Evolutionary conservation across 2,888 invertebrate species (phyloP).

Genomic region (Dorcus hopei): DNA sequence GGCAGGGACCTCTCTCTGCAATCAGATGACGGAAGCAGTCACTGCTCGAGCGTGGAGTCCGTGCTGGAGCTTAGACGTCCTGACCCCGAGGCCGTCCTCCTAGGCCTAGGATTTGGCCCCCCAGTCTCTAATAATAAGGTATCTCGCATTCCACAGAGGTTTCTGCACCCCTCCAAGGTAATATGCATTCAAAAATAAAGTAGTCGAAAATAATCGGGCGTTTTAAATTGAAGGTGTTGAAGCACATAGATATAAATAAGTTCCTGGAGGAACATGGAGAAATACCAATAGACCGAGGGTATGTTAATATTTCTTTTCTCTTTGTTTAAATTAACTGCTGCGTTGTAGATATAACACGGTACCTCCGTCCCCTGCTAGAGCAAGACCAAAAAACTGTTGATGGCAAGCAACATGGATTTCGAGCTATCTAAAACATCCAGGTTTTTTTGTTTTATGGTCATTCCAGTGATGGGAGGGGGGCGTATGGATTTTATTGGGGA

Average conservation of each 20-base stretch:
- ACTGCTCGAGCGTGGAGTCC: conserved; percentile 77
- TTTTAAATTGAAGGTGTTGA: conserved; percentile 36
- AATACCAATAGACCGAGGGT: conserved; percentile 12
- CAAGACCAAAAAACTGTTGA: conserved; percentile 22
- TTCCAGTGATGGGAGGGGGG: no score
- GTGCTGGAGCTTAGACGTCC: conserved; percentile 78
- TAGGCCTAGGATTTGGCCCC: conserved; percentile 79
- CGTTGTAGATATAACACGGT: conserved; percentile 13
- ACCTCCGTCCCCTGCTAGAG: conserved; percentile 20
- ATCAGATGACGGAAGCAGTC: conserved; percentile 55
- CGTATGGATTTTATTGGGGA: no score
- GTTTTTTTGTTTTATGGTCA: no score
- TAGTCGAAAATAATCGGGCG: neutral
- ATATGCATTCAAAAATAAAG: neutral
- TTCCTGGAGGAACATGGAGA: conserved; percentile 46
- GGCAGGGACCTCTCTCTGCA: conserved; percentile 45
- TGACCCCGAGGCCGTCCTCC: conserved; percentile 84
- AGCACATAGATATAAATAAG: conserved; percentile 44
- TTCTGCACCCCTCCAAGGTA: conserved; percentile 78
- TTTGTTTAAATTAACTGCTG: neutral
- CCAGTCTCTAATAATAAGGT: conserved; percentile 64
- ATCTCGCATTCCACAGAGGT: conserved; percentile 78
- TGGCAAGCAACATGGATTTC: neutral
- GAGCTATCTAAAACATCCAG: neutral
- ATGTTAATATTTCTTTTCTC: conserved; percentile 20